phyloP scores from a whole-genome alignment of 1,140 invertebrate species.

The Coptotermes formosanus region DNA sequence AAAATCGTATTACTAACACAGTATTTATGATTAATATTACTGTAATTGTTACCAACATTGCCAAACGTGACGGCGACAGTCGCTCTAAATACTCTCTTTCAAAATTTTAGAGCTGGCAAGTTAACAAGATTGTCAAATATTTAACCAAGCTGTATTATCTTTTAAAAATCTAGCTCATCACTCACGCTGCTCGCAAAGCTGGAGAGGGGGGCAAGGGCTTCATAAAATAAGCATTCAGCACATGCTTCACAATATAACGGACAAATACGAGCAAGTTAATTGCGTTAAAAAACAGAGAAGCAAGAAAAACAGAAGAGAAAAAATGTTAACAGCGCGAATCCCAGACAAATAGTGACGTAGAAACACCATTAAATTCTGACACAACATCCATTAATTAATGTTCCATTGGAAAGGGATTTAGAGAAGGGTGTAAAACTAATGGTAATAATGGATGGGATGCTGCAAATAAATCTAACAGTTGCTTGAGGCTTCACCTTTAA shows the following conservation, averaged over 20 bases:
- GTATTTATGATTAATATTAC: neutral
- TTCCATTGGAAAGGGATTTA: slow-evolving; percentile 2
- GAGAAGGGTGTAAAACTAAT: neutral
- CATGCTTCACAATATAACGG: neutral
- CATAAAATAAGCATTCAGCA: slow-evolving; percentile 13
- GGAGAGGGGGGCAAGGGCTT: neutral
- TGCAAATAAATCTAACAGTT: too few relatives aligned
- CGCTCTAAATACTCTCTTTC: neutral
- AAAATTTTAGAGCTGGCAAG: neutral
- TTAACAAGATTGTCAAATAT: neutral
- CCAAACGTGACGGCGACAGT: neutral
- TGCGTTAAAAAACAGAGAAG: slow-evolving; percentile 8
- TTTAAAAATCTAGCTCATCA: neutral
- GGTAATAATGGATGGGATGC: too few relatives aligned
- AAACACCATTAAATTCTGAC: neutral
- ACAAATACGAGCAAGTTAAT: neutral
- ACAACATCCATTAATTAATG: slow-evolving; percentile 19
- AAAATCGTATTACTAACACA: neutral
- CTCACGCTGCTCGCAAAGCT: neutral
- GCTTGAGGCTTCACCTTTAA: too few relatives aligned
- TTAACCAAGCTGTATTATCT: neutral
- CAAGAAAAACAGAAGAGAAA: neutral
- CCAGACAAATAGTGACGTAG: neutral
- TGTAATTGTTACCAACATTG: neutral
- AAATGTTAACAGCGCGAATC: neutral